A percentile compares a stretch with the other conserved stretches of the same genome.
Conservation (phyloP, 2,888 invertebrate genomes). For the Abrostola triplasia region DNA sequence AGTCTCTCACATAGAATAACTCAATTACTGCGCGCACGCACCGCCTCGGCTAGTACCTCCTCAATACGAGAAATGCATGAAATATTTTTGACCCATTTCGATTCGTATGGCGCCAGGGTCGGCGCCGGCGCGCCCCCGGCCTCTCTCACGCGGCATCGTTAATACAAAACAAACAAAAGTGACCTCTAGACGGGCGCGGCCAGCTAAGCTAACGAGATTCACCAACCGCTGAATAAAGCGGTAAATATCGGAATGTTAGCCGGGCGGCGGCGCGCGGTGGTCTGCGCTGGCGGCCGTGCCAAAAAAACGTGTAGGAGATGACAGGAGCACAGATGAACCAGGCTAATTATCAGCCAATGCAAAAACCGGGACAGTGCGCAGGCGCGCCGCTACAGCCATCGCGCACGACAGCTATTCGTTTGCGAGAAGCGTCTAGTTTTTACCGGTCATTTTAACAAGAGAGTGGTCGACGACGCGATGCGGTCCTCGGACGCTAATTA, state of each 20-base stretch:
- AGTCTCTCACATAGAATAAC: constrained; percentile 70
- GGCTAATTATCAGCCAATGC: constrained; percentile 78
- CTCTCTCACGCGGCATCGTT: constrained; percentile 83
- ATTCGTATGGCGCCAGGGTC: constrained; percentile 80
- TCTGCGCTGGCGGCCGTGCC: constrained; percentile 72
- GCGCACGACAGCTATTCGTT: constrained; percentile 75
- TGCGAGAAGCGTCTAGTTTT: constrained; percentile 73
- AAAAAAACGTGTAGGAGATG: constrained; percentile 86
- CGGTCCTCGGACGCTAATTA: constrained; percentile 74
- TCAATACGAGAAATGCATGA: constrained; percentile 84
- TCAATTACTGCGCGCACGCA: constrained; percentile 77
- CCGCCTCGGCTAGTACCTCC: constrained; percentile 63
- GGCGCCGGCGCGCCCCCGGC: constrained; percentile 86
- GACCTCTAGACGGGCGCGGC: constrained; percentile 83
- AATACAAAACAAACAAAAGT: constrained; percentile 88
- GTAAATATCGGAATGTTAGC: constrained; percentile 86
- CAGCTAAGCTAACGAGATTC: constrained; percentile 85
- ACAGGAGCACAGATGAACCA: constrained; percentile 82
- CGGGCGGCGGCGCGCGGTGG: constrained; percentile 78
- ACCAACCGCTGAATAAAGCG: constrained; percentile 86
- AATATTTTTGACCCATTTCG: constrained; percentile 84
- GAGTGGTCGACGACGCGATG: constrained; percentile 67
- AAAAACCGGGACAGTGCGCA: constrained; percentile 75
- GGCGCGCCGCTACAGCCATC: constrained; percentile 75
- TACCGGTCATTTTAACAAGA: constrained; percentile 70